These are phyloP conservation scores for Nemoura dubitans DNA, from an alignment of 2,888 invertebrate species.

Conservation along the genomic window DNA sequence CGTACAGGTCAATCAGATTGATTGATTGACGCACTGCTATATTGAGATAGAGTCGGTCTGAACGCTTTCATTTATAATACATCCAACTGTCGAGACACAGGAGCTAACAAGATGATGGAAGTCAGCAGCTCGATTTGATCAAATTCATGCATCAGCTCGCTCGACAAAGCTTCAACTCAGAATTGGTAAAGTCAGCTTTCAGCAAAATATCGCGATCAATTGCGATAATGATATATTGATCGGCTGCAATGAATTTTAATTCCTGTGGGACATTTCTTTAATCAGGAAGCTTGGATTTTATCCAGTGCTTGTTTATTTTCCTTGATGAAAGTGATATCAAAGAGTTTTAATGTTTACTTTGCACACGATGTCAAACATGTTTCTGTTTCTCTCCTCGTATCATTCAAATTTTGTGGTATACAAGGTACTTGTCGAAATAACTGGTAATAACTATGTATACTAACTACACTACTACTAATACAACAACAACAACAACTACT, in stretches of 20 bases:
- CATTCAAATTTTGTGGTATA: too few relatives aligned
- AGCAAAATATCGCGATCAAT: background rate
- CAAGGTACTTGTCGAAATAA: too few relatives aligned
- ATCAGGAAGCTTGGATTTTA: background rate
- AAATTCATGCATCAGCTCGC: background rate
- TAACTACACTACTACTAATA: too few relatives aligned
- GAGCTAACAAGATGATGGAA: background rate
- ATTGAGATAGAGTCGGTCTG: background rate
- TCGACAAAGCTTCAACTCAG: too few relatives aligned
- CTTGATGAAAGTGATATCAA: too few relatives aligned
- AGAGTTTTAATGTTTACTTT: too few relatives aligned
- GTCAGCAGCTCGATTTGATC: background rate
- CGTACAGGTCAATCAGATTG: background rate
- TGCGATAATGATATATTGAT: background rate
- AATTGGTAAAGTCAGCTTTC: background rate
- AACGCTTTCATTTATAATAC: conserved; percentile 4
- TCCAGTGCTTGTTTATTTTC: too few relatives aligned
- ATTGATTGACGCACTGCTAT: background rate
- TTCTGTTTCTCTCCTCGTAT: too few relatives aligned
- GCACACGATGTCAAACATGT: too few relatives aligned
- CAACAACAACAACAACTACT: too few relatives aligned
- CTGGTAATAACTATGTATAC: too few relatives aligned
- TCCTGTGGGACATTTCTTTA: background rate
- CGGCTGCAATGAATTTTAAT: background rate
- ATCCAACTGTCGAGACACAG: background rate